Evolutionary conservation across 1,140 invertebrate genomes (phyloP), one percentile per base, ranked within the genome.

Genomic region (Aphaenogaster rudis): DNA sequence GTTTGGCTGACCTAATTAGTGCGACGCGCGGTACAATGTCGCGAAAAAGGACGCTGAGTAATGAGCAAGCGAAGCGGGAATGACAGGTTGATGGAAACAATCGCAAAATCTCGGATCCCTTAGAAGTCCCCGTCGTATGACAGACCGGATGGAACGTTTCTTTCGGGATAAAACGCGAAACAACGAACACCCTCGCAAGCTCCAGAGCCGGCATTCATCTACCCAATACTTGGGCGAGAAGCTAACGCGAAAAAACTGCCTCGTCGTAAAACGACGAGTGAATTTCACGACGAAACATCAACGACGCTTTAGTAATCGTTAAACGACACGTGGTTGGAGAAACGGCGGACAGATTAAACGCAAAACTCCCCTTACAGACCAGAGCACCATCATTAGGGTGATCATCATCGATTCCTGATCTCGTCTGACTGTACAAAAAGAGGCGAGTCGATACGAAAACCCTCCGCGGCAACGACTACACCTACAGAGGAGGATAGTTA

Each of bases 261-360:
- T 71, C 21, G 45, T 71, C 66, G 39, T 71, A 72, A 81, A 81
- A 28, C 48, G 45, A 8, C 42, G 28, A 15, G 48, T 13, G 36
- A 69, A 69, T 81, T 69, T 81, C 48, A 69, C 36, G 48, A 45
- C n/a, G 13, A 69, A 17, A 17, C 36, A 57, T 71, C 50, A 81
- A 71, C 78, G 78, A 69, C 17, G 6, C 7, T 81, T 81, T 57
- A 81, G 21, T 52, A 79, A 57, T 69, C 36, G 21, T 71, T 81
- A 71, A 79, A 42, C 48, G 11, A 42, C 21, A 21, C 28, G 15
- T 3, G 9, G 9, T 13, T 13, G 21, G 17, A 78, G 57, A 48
- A 52, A 59, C 71, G 33, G 2, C 13, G 28, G 1, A 5, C 21
- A 21, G 42, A 84, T 50, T 80, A 54, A 80, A 80, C 78, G 33